Evolutionary conservation across 2,888 invertebrate genomes (phyloP).

Genomic region (Heliconius ismenius): DNA sequence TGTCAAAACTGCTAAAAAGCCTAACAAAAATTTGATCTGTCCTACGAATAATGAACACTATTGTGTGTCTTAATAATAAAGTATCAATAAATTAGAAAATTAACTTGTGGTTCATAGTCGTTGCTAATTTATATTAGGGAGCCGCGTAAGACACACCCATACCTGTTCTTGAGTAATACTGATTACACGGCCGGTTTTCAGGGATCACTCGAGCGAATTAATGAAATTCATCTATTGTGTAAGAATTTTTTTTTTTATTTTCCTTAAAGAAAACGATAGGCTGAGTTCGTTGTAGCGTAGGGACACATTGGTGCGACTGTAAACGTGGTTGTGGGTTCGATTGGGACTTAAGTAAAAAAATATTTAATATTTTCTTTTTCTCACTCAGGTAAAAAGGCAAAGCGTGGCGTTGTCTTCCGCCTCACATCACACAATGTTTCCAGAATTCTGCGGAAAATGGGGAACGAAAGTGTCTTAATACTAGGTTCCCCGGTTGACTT

Average conservation of each 20-base stretch:
- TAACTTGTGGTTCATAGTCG: background rate
- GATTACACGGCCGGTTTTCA: conserved; percentile 38
- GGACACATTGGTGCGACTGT: background rate
- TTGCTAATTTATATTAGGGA: conserved; percentile 31
- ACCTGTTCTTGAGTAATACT: conserved; percentile 32
- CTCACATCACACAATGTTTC: background rate
- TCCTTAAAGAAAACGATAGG: background rate
- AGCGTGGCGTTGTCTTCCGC: background rate
- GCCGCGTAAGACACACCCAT: conserved; percentile 30
- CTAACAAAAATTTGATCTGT: too few species aligned
- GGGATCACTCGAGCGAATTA: conserved; percentile 31
- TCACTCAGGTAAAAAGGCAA: background rate
- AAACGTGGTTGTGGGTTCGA: background rate
- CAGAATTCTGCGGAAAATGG: background rate
- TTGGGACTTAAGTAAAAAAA: background rate
- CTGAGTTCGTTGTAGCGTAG: background rate
- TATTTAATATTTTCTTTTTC: background rate
- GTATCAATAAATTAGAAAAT: background rate
- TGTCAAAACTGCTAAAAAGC: too few species aligned
- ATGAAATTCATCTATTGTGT: conserved; percentile 20
- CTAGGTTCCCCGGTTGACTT: background rate
- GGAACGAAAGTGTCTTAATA: background rate
- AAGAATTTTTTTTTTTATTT: background rate
- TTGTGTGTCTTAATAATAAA: background rate
- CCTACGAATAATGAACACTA: too few species aligned